These are phyloP conservation scores for Muscicapa striata DNA, from an alignment of 2,797 vertebrate genomes.

Conservation along the genomic window DNA sequence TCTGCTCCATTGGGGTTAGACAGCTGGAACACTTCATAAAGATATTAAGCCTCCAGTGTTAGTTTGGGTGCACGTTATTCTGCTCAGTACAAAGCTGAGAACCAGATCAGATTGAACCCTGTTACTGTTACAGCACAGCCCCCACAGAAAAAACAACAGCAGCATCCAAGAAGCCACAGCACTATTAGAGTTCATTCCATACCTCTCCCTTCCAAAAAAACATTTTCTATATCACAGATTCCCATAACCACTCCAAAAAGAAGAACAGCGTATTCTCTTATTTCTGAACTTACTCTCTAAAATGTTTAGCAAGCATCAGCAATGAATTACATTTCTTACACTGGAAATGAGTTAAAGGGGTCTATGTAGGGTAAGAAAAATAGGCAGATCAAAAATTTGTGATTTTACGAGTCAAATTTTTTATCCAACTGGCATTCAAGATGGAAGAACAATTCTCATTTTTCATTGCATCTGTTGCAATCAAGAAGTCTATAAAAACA, in stretches of 20 bases:
- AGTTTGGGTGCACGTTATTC: not conserved
- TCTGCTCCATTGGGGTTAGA: not conserved
- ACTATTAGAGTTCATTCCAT: not conserved
- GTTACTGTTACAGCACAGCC: not conserved
- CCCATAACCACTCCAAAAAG: not conserved
- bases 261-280: not conserved
- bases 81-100: not conserved
- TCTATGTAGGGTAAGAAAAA: not conserved
- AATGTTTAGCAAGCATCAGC: not conserved
- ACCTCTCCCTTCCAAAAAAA: rapidly evolving
- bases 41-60: not conserved
- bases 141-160: not conserved
- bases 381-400: not conserved
- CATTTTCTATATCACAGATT: not conserved
- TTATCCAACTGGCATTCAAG: not conserved
- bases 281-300: not conserved
- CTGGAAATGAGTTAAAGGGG: not conserved
- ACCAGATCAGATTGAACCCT: not conserved
- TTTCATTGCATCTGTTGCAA: not conserved
- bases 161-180: not conserved
- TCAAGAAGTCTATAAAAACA: not conserved
- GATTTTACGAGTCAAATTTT: not conserved
- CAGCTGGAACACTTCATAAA: not conserved
- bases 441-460: not conserved
- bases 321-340: not conserved